Conservation (phyloP, 2,888 invertebrate species). For the Schrankia costaestrigalis region DNA sequence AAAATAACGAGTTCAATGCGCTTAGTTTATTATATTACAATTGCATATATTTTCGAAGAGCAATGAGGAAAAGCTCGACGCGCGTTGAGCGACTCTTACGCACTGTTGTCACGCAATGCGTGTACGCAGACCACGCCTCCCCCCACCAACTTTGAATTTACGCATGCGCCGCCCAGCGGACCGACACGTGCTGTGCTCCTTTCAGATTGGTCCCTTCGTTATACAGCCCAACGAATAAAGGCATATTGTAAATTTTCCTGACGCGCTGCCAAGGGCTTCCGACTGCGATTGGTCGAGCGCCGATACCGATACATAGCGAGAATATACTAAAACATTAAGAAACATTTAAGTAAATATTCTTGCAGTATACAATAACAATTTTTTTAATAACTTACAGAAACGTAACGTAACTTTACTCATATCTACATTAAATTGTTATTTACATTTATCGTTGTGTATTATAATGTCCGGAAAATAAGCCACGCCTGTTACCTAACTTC, state of each 20-base stretch:
- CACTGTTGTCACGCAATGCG: conserved; percentile 71
- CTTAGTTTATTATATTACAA: conserved; percentile 19
- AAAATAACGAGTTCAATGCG: conserved; percentile 29
- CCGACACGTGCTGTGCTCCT: conserved; percentile 46
- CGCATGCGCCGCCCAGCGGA: conserved; percentile 49
- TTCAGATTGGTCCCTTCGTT: conserved; percentile 71
- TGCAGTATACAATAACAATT: conserved; percentile 6
- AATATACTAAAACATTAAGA: conserved; percentile 11
- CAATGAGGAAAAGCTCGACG: conserved; percentile 32
- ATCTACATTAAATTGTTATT: too few species aligned
- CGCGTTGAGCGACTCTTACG: conserved; percentile 57
- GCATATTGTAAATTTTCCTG: conserved; percentile 50
- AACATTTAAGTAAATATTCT: conserved; percentile 10
- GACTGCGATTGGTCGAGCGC: conserved; percentile 47
- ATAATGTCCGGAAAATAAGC: too few species aligned
- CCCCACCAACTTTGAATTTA: conserved; percentile 37
- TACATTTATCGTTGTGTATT: too few species aligned
- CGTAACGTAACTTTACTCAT: conserved; percentile 14
- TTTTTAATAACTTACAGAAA: conserved; percentile 9
- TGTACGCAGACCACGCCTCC: conserved; percentile 61
- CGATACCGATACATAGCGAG: conserved; percentile 8
- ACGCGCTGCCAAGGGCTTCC: conserved; percentile 54
- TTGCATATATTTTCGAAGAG: conserved; percentile 18
- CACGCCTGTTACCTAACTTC: too few species aligned
- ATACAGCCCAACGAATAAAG: conserved; percentile 53